Base-by-base conservation (phyloP, 2,797 vertebrate species). In the Adelosebastes latens region DNA sequence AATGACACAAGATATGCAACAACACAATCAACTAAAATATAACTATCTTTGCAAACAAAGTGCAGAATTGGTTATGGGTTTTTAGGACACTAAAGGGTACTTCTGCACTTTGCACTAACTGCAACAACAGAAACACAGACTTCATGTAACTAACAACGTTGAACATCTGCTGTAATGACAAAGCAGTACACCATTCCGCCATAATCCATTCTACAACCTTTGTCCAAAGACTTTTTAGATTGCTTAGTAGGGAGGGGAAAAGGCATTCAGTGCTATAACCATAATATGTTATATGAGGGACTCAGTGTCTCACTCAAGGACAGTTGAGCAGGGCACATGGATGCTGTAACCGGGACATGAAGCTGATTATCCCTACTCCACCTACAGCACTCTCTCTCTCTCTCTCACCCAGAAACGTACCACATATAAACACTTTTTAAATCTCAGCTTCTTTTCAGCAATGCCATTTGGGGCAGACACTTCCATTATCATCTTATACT, bases 401-500 rank as follows among this genome's bases (percentile, higher is more conserved):
- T 52, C 49, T 46, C 2, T 65, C 55, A 55, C 29, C 29, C 24
- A 82, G 24, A 77, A 84, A 82, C 9, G 72, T 8, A 73, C 9
- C 46, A 42, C 63, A 27, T 25, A 34, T 25, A 31, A 67, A 70
- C 32, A 11, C 66, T 72, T 77, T 70, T 55, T 85, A 36, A 61
- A 61, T 52, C 34, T 62, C 34, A 12, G 53, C 56, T 68, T 79
- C 68, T 70, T 82, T 80, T 71, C 39, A 76, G 42, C 27, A 27
- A 11, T 75, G 42, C 61, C 39, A 80, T 77, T 66, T 39, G 39
- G 67, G 42, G 27, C 58, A 74, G 49, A 65, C 70, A 59, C 74
- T 82, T 84, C 65, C 16, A 81, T 84, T 86, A 87, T 89, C 79
- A 62, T 74, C 27, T 82, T 60, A 85, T 73, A 82, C 74, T 87